These are phyloP conservation scores for Gymnarchus niloticus DNA, from an alignment of 2,113 vertebrate species.

Conservation along the genomic window DNA sequence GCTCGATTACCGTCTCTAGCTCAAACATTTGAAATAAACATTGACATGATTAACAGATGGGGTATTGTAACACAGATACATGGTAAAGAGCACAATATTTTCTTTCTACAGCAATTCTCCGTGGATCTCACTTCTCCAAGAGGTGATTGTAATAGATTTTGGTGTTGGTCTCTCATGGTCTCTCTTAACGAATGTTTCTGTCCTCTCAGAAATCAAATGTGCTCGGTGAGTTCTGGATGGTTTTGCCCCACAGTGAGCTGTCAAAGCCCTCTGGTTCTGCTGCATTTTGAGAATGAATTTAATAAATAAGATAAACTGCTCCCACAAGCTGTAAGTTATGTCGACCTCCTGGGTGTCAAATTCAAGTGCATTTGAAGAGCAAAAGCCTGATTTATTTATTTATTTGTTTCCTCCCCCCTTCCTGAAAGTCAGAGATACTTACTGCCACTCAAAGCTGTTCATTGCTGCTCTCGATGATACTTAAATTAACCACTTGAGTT, in stretches of 20 bases:
- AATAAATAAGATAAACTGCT: neutral
- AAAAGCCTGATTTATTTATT: neutral
- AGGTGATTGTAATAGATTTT: neutral
- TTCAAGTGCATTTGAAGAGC: neutral
- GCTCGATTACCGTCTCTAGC: neutral
- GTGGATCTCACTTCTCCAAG: neutral
- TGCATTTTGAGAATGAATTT: neutral
- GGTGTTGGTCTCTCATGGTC: neutral
- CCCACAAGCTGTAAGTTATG: neutral
- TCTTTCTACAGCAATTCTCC: neutral
- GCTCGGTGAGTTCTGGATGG: neutral
- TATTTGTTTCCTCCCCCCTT: neutral
- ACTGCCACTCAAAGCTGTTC: neutral
- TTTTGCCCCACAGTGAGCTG: neutral
- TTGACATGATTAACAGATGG: neutral
- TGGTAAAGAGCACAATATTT: neutral
- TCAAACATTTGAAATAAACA: neutral
- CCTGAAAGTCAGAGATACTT: neutral
- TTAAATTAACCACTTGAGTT: neutral
- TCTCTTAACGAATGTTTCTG: neutral
- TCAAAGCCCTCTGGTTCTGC: neutral
- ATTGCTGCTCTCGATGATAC: neutral
- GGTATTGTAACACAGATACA: neutral
- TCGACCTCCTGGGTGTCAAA: neutral
- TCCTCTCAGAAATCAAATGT: neutral